Conservation (phyloP, 2,113 vertebrate genomes). For the Equus quagga region DNA sequence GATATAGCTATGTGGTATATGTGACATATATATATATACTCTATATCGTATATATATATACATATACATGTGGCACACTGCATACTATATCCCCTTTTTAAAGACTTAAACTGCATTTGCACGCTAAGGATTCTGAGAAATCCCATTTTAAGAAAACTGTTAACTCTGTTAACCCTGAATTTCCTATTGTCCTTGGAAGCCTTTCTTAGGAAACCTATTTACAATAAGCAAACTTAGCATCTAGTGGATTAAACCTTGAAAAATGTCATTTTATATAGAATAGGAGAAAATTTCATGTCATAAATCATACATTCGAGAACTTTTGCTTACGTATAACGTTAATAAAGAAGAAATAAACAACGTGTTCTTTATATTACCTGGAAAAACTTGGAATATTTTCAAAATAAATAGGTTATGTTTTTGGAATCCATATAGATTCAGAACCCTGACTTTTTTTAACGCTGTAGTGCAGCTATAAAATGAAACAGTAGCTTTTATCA, state of each 20-base stretch:
- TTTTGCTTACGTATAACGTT: neutral
- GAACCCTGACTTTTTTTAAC: neutral
- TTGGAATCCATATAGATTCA: neutral
- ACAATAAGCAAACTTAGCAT: neutral
- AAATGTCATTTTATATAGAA: neutral
- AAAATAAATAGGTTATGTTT: neutral
- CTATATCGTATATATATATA: neutral
- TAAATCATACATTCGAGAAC: neutral
- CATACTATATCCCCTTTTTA: neutral
- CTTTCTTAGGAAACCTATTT: neutral
- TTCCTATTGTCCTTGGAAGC: neutral
- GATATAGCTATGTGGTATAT: neutral
- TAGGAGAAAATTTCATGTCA: neutral
- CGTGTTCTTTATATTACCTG: neutral
- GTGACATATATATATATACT: too few species aligned
- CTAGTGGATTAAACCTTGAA: neutral
- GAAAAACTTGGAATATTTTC: conserved; percentile 1
- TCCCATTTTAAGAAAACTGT: neutral
- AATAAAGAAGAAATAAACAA: neutral
- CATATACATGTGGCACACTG: neutral
- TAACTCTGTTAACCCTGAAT: neutral
- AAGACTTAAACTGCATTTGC: neutral
- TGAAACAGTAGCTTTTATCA: conserved; percentile 44
- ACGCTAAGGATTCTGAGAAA: neutral
- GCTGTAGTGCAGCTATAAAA: neutral